Conservation (phyloP, 2,113 vertebrate species). For the Paralichthys olivaceus region DNA sequence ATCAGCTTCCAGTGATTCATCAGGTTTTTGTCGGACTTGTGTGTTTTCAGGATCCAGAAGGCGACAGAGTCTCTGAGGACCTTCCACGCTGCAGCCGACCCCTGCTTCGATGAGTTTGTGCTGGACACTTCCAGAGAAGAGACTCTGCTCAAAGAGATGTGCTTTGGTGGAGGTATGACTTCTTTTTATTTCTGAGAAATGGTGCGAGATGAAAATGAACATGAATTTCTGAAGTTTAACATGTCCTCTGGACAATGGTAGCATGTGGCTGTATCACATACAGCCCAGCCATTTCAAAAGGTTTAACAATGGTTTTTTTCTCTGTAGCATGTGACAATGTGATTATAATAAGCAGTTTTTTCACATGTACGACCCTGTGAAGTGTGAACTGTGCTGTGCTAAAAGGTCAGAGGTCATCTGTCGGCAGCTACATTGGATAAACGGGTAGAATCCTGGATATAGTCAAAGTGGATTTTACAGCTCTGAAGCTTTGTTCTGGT, state of each 20-base stretch:
- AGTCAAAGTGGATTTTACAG: conserved; percentile 23
- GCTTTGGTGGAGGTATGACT: conserved; percentile 88
- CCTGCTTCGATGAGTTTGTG: conserved; percentile 92
- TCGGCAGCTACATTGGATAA: conserved; percentile 44
- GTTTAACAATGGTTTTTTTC: neutral
- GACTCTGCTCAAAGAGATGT: conserved; percentile 87
- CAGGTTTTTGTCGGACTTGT: neutral
- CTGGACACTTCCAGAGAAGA: conserved; percentile 90
- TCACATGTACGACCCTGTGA: conserved; percentile 31
- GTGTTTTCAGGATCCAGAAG: conserved; percentile 89
- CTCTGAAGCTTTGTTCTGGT: conserved; percentile 37
- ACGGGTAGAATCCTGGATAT: conserved; percentile 11
- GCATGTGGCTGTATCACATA: neutral
- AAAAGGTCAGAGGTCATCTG: conserved; percentile 51
- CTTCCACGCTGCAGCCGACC: conserved; percentile 90
- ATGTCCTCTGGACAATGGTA: neutral
- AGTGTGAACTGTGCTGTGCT: conserved; percentile 35
- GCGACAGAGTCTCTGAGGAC: conserved; percentile 93
- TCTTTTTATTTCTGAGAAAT: neutral
- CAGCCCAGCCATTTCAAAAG: neutral
- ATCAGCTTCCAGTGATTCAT: neutral
- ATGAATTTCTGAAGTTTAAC: no score
- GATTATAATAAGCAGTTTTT: conserved; percentile 4
- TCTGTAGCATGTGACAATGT: neutral
- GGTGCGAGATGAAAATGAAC: neutral